Evolutionary conservation across 2,888 invertebrate species (phyloP).

Genomic region (Agrotis ipsilon): DNA sequence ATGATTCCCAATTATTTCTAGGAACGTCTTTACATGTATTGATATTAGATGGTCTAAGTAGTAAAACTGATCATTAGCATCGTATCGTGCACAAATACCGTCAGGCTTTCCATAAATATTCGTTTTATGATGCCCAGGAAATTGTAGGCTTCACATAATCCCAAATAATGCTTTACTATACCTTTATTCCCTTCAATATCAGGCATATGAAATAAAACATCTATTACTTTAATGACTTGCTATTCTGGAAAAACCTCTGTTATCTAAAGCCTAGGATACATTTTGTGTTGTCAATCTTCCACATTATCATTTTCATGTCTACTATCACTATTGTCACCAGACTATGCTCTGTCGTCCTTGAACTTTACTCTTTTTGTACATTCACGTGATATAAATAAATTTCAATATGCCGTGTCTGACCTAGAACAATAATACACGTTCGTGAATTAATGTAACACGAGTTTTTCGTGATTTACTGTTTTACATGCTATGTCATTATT

Average conservation of each 20-base stretch:
- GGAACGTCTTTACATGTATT: slow-evolving; percentile 9
- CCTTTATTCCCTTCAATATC: slow-evolving; percentile 15
- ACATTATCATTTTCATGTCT: slow-evolving; percentile 33
- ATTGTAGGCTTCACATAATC: slow-evolving; percentile 29
- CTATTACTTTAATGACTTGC: slow-evolving; percentile 14
- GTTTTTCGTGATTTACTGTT: slow-evolving; percentile 20
- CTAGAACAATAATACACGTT: slow-evolving; percentile 51
- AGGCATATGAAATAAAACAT: slow-evolving; percentile 16
- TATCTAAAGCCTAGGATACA: slow-evolving; percentile 46
- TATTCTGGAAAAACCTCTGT: slow-evolving; percentile 27
- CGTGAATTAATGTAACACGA: slow-evolving; percentile 30
- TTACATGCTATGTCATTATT: slow-evolving; percentile 18
- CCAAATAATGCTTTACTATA: slow-evolving; percentile 26
- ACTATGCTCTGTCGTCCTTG: slow-evolving; percentile 24
- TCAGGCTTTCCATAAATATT: slow-evolving; percentile 13
- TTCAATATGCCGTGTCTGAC: slow-evolving; percentile 31
- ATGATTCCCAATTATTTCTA: slow-evolving; percentile 22
- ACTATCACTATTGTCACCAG: slow-evolving; percentile 38
- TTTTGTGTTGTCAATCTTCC: slow-evolving; percentile 30
- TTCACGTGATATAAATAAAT: slow-evolving; percentile 39
- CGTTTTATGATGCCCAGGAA: slow-evolving; percentile 32
- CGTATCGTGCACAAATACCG: slow-evolving; percentile 23
- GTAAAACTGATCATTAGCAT: slow-evolving; percentile 17
- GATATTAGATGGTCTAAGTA: slow-evolving; percentile 19
- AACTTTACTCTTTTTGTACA: slow-evolving; percentile 35